Evolutionary conservation across 2,113 vertebrate species (phyloP), one percentile per base, ranked within the genome.

Genomic region (Nematolebias whitei): DNA sequence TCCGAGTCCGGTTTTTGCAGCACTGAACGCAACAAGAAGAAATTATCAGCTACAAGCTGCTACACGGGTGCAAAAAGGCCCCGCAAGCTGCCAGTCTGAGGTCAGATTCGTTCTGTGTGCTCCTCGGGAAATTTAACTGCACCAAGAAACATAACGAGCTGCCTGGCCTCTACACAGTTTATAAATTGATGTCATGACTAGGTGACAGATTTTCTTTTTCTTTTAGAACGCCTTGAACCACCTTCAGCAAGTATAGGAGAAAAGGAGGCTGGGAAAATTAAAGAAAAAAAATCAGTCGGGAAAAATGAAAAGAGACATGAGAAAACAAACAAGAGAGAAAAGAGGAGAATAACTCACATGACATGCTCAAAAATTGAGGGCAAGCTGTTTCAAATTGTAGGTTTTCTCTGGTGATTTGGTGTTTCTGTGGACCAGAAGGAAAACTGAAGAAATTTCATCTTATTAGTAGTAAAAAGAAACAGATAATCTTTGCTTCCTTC

Each of bases 61-160:
- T 62, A 87, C 86, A 83, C 20, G 39, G 78, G 79, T 76, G 80
- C 72, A 71, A 86, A 88, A 72, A 88, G 88, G 86, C 63, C 77
- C 47, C 0, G 65, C 4, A 59, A 68, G 76, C 52, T 26, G 48
- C 49, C 71, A 55, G 54, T 58, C 63, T 7, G 68, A 65, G 84
- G 79, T 83, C 82, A 75, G n/a, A 59, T 44, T 61, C 67, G 63
- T 45, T 76, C 51, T 35, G 12, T 7, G 60, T n/a, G 22, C 50
- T 48, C 45, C 22, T 13, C 22, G 1, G 49, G 35, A 65, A 68
- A 77, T 14, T n/a, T 10, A 63, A 44, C 55, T 68, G 60, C 63
- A 54, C 63, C 67, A 43, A 70, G 59, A 64, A 76, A 55, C 52
- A 9, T 4, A 45, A 15, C 22, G 5, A 9, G 48, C 41, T 23